Evolutionary conservation across 2,888 invertebrate species (phyloP), one percentile per base, ranked within the genome.

Genomic region (Anaspis maculata): DNA sequence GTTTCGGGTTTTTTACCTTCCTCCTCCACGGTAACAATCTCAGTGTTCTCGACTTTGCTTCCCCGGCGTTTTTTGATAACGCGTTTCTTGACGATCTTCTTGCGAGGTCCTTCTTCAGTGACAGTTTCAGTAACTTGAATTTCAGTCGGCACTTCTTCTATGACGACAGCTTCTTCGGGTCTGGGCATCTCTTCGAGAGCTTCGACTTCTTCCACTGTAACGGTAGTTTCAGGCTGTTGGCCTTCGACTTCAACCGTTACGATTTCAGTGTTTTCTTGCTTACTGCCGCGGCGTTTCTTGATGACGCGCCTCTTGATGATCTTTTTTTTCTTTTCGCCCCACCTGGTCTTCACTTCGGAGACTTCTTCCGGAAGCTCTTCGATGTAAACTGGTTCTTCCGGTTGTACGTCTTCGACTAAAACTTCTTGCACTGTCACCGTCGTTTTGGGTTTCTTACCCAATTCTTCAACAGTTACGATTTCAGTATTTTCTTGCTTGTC

Each of bases 391-490:
- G 45, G 37, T 15, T 44, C 48, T 32, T 49, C 25, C 15, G 15
- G 25, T 11, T 27, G n/a, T 30, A 50, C 47, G 34, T 50, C 46
- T 2, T 55, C 52, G 3, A 57, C 44, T 38, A 67, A 64, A 2
- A 51, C 41, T 15, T 67, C 61, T 15, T 57, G 58, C 3, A 70
- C 57, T 14, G 58, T 54, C 12, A 72, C 62, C 1, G 63, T 55
- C 3, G 64, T 61, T 32, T 64, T 52, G 5, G 61, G 69, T 41
- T 62, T 30, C 43, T 68, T 62, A 25, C 64, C 68, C 37, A 68
- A 68, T 54, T 69, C 68, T 41, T 69, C 67, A 25, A 66, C 53
- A 0, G 69, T 69, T 39, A 66, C 62, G 38, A 72, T 69, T 57
- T 68, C 66, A 32, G 56, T 53, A 15, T 47, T 44, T 54, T 66